Evolutionary conservation across 2,888 invertebrate species (phyloP), one percentile per base, ranked within the genome.

Genomic region (Ramazzottius varieornatus): DNA sequence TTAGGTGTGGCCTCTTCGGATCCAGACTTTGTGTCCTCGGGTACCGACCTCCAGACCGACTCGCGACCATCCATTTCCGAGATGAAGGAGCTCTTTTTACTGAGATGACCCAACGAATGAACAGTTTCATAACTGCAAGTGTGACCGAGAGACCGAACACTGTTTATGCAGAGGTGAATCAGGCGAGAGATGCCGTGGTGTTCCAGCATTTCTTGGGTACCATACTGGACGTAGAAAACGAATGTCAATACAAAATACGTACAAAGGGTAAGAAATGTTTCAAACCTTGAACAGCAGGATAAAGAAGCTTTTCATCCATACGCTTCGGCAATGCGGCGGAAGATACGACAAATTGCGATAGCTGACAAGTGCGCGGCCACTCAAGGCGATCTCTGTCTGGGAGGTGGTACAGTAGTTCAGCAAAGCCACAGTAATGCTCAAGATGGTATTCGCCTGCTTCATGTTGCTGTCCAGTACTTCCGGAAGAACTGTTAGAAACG

Each of bases 31-130:
- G 20, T 29, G 54, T 54, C 54, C 4, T 54, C 54, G n/a, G 20
- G 20, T 13, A 24, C 29, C 29, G 54, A 16, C 8, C 54, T 8
- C 54, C 54, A 54, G 20, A 16, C 54, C 54, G 54, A 54, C 4
- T 54, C 54, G n/a, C 54, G 54, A 24, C 54, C 54, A 29, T 54
- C 54, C n/a, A 54, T 54, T 24, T 54, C 54, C 16, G 54, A 54
- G 54, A 54, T 54, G 54, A 54, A 54, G 54, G 54, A 54, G 29
- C 54, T 54, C 54, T 54, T 54, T 29, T 54, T 54, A 24, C 54
- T 54, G n/a, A 54, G 29, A 29, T 54, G 54, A 29, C 54, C 54
- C 29, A 16, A 24, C 24, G 54, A 54, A 4, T 54, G 29, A 24
- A 24, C 54, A 4, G 54, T 8, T 54, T 54, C 54, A 24, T n/a